Base-by-base conservation (phyloP, 2,888 invertebrate species). In the Drosophila putrida region DNA sequence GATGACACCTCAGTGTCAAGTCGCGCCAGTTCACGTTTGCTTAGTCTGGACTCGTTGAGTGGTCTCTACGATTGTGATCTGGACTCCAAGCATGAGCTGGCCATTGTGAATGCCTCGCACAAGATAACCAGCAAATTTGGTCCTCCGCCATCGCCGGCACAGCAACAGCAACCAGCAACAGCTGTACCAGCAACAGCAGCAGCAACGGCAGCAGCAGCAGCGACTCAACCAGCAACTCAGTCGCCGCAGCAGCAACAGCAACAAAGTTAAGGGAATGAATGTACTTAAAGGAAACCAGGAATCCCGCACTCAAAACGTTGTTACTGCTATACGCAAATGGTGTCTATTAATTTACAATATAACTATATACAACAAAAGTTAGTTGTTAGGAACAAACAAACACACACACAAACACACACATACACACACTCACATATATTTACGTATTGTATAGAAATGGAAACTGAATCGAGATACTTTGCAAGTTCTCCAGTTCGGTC, bases 1-100 rank as follows among this genome's bases (percentile, higher is more conserved):
- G 95, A 95, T 81, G 94, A 97, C 90, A 96, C 96, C 76, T 95
- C 95, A 78, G 95, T 97, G 75, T 97, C 97, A 4, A 97, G 97
- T 6, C 94, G 97, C 71, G 97, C 97, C 36, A 97, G 96, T 25
- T 96, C 97, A 11, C 94, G 96, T 9, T 94, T 97, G 50, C 95
- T 97, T 80, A 96, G 96, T 66, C 93, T 96, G 50, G 96, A 96
- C 92, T 96, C 96, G 13, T 93, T 96, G 76, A 96, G 96, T 92
- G 96, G 96, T 55, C 95, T 97, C 81, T 97, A 97, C 90, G 95
- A 95, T 66, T 95, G 94, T 91, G 95, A 95, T 88, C 81, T 92
- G 73, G 93, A 93, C 71, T 92, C 92, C 15, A 93, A 91, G 72
- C 93, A 93, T 75, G 93, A 93, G 88, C 90, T 93, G 91, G 93